Evolutionary conservation across 1,140 invertebrate species (phyloP), one percentile per base, ranked within the genome.

Genomic region (Rhopalosiphum maidis): DNA sequence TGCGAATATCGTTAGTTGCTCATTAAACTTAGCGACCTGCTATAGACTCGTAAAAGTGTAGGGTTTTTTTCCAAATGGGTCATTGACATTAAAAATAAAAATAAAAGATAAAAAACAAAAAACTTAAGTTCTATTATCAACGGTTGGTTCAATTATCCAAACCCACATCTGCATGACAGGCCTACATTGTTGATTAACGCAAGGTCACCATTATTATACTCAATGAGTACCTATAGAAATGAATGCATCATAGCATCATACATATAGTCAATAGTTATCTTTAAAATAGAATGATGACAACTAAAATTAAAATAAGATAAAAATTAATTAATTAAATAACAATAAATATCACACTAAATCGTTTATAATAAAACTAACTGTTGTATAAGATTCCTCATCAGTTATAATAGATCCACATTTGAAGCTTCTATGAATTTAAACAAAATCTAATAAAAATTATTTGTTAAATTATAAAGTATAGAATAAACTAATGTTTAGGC

Each of bases 1-100:
- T 91, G 90, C 90, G 90, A 91, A 91, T 91, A 82, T 91, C 41
- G 43, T 91, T 91, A 91, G 68, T 22, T 82, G 90, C 90, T 91
- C 90, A 91, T 91, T 91, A 91, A 91, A 91, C 60, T 82, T 91
- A 46, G 90, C 77, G 90, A 68, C 48, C 90, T 77, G 68, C 68
- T 51, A 46, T 91, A 68, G 60, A 60, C 54, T 90, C 54, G 37
- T 90, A 60, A 60, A 60, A 60, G 22, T 46, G 23, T 82, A 91
- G 43, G 30, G 60, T 82, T 91, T 37, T 89, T 77, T 91, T 48
- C 30, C 30, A 30, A 82, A 91, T 21, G 23, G 68, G 90, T 91
- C 68, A 91, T 77, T 91, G 90, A 82, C 90, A 77, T 91, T 91
- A 90, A 90, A 55, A 60, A 87, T n/a, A 48, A 87, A 90, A 87